Percentiles rank a stretch among this genome's conserved stretches.
These are phyloP conservation scores for Leptodactylus fallax DNA, from an alignment of 2,797 vertebrate genomes.

Conservation along the genomic window DNA sequence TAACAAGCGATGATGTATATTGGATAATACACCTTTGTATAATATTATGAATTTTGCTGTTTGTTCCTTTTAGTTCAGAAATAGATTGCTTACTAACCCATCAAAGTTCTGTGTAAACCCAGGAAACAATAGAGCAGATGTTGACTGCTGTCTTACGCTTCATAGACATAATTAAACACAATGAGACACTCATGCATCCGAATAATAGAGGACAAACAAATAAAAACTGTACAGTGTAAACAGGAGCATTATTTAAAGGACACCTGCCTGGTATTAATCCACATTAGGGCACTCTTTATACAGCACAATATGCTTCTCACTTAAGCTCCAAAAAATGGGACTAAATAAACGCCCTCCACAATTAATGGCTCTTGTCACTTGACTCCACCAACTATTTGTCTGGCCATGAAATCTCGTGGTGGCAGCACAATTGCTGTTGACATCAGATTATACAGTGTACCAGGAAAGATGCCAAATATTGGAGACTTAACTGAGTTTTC, in stretches of 20 bases:
- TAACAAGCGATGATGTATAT: conserved; percentile 72
- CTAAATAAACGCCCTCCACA: conserved; percentile 49
- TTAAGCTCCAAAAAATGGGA: not conserved
- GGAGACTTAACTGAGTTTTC: not conserved
- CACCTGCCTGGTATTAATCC: conserved; percentile 72
- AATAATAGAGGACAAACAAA: conserved; percentile 77
- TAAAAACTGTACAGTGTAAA: conserved; percentile 68
- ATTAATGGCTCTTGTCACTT: not conserved
- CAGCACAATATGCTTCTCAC: conserved; percentile 16
- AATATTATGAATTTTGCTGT: conserved; percentile 74
- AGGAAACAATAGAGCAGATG: conserved; percentile 85
- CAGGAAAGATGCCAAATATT: not conserved
- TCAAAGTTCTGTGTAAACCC: conserved; percentile 83
- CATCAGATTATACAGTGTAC: not conserved
- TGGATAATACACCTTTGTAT: conserved; percentile 76
- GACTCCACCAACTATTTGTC: not conserved
- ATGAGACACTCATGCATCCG: conserved; percentile 74
- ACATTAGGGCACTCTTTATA: conserved; percentile 64
- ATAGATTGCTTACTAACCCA: conserved; percentile 83
- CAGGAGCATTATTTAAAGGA: conserved; percentile 68
- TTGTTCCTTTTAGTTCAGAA: conserved; percentile 77
- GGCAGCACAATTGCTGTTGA: not conserved
- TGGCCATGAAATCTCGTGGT: not conserved
- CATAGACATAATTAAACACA: conserved; percentile 81
- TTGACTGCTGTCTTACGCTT: conserved; percentile 79